phyloP scores from a whole-genome alignment of 2,888 invertebrate genomes.

The Cephus pygmeus region DNA sequence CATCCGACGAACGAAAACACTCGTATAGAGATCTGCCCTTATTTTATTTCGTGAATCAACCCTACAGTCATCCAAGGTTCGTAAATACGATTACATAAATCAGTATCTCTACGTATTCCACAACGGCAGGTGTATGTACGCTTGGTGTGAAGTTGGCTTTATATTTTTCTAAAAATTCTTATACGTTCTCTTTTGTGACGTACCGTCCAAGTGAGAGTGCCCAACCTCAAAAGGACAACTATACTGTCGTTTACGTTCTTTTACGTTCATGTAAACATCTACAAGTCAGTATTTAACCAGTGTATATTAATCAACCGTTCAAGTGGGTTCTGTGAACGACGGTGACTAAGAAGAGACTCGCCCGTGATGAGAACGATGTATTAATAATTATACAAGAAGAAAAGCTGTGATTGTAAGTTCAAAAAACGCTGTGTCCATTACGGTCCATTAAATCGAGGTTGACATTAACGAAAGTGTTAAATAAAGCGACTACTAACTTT shows the following conservation, averaged over 20 bases:
- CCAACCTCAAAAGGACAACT: not conserved
- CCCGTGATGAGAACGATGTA: not conserved
- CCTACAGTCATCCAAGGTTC: not conserved
- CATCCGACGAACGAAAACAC: not conserved
- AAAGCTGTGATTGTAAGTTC: not conserved
- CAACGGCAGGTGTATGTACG: not conserved
- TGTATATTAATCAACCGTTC: not conserved
- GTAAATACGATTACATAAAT: no score
- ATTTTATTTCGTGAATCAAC: not conserved
- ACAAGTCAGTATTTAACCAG: not conserved
- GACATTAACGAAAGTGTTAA: not conserved
- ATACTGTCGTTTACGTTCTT: not conserved
- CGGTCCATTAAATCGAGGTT: not conserved
- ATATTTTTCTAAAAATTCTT: not conserved
- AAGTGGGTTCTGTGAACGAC: not conserved
- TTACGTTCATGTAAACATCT: not conserved
- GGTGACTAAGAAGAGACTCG: not conserved
- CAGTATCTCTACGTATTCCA: not conserved
- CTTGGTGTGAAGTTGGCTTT: not conserved
- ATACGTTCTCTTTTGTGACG: not conserved
- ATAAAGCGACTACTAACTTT: not conserved
- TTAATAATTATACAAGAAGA: not conserved
- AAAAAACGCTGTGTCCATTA: not conserved
- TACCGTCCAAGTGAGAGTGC: not conserved
- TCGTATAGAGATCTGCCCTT: not conserved